Evolutionary conservation across 2,888 invertebrate genomes (phyloP), one percentile per base, ranked within the genome.

Genomic region (Hoplodrina ambigua): DNA sequence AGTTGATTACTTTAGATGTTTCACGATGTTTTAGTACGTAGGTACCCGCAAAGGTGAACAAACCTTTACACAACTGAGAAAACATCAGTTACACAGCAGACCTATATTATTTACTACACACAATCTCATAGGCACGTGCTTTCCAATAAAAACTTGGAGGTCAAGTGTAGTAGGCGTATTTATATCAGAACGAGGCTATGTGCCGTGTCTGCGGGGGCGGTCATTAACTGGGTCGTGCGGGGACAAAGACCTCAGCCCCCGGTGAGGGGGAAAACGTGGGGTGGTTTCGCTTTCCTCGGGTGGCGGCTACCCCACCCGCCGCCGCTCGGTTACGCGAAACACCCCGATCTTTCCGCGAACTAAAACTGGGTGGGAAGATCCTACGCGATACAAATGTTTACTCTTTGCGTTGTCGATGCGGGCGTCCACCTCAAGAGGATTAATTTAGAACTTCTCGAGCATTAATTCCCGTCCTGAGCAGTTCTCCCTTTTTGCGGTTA

Each of bases 141-240:
- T 94, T 94, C 92, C 94, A 94, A 95, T 95, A 95, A 95, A 95
- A 96, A 95, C 93, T 95, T 95, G 92, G 95, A 95, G 95, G 95
- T 96, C 95, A 96, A 96, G 95, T 95, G 95, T 95, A 95, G 95
- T 94, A 94, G 94, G 95, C 94, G 94, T 94, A 95, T 95, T 95
- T 96, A 95, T 96, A 94, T 94, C 94, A 91, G 87, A 91, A 91
- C 94, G 94, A 93, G 95, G 93, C 94, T 94, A 92, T 92, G 89
- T 88, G 92, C 92, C 91, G 92, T 91, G 93, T 92, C 94, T 93
- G 90, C 92, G 92, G 92, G 84, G 94, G 93, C 94, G 95, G 95
- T 95, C 95, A 95, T 95, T 95, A 96, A 95, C 95, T 96, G 93
- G 95, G 95, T 96, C 95, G 95, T 89, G 89, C 88, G 92, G 94